Conservation (phyloP, 2,888 invertebrate species). For the Tinea pellionella region DNA sequence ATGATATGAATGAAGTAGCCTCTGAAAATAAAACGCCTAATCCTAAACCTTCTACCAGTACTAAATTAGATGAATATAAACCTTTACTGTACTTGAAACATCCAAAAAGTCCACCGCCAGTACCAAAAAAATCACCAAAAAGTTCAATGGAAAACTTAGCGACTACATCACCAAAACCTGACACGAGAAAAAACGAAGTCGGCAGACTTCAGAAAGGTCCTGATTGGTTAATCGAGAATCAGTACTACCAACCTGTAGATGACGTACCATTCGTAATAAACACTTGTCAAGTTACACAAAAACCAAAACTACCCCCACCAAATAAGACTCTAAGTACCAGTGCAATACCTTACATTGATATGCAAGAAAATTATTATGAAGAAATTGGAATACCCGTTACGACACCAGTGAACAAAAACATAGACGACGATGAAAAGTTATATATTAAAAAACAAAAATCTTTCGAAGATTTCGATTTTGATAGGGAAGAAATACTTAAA, state of each 20-base stretch:
- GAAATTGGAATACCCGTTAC: constrained; percentile 44
- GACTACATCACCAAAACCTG: not conserved
- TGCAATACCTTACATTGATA: not conserved
- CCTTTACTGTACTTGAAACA: not conserved
- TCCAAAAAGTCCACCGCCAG: not conserved
- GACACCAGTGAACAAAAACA: constrained; percentile 29
- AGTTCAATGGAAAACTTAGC: constrained; percentile 10
- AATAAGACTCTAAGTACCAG: not conserved
- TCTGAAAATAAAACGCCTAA: constrained; percentile 23
- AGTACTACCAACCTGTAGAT: constrained; percentile 53
- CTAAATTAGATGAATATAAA: constrained; percentile 6
- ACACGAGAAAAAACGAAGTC: constrained; percentile 24
- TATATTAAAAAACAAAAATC: constrained; percentile 23
- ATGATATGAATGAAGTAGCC: constrained; percentile 48
- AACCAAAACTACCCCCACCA: constrained; percentile 2
- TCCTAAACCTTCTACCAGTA: not conserved
- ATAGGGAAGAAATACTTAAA: constrained; percentile 49
- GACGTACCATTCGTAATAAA: constrained; percentile 50
- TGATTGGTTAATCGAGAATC: constrained; percentile 46
- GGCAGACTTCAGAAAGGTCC: constrained; percentile 44
- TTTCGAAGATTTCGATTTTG: constrained; percentile 31
- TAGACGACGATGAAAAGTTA: constrained; percentile 57
- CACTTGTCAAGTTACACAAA: constrained; percentile 21
- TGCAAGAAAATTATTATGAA: constrained; percentile 51
- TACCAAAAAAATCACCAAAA: constrained; percentile 12